phyloP scores from a whole-genome alignment of 2,888 invertebrate genomes.

The Pandemis corylana region DNA sequence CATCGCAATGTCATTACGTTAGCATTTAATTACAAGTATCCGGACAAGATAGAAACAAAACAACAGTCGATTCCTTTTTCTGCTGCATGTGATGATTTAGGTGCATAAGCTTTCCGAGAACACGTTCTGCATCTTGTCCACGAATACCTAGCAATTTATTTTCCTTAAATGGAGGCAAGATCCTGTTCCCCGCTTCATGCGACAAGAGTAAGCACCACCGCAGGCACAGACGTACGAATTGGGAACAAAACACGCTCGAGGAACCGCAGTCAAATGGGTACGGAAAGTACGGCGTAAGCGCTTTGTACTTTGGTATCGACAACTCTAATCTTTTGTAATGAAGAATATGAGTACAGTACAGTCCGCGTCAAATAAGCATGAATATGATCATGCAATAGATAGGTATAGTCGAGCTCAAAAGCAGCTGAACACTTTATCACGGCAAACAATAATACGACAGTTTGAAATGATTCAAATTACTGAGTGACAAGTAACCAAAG shows the following conservation, averaged over 20 bases:
- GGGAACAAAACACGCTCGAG: slow-evolving; percentile 4
- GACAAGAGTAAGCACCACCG: slow-evolving; percentile 30
- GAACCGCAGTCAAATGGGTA: background rate
- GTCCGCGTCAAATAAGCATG: too few species aligned
- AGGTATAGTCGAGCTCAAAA: too few species aligned
- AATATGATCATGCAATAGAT: too few species aligned
- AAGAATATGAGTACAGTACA: too few species aligned
- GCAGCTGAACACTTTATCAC: too few species aligned
- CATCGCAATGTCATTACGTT: too few species aligned
- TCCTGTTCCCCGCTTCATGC: slow-evolving; percentile 32
- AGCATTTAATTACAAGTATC: too few species aligned
- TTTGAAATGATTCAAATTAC: too few species aligned
- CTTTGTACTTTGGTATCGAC: too few species aligned
- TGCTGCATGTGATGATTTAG: background rate
- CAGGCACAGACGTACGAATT: background rate
- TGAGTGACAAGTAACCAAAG: too few species aligned
- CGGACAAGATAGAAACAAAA: background rate
- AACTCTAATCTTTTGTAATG: too few species aligned
- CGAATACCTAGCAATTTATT: slow-evolving; percentile 17
- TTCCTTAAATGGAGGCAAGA: slow-evolving; percentile 19
- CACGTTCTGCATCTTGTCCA: background rate
- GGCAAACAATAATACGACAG: too few species aligned
- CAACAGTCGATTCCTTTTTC: background rate
- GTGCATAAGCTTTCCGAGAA: background rate
- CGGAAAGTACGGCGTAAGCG: background rate